A percentile compares a stretch with the other conserved stretches of the same genome.
These are phyloP conservation scores for Caenorhabditis sp. DNA, from an alignment of 2,888 invertebrate species.

Conservation along the genomic window DNA sequence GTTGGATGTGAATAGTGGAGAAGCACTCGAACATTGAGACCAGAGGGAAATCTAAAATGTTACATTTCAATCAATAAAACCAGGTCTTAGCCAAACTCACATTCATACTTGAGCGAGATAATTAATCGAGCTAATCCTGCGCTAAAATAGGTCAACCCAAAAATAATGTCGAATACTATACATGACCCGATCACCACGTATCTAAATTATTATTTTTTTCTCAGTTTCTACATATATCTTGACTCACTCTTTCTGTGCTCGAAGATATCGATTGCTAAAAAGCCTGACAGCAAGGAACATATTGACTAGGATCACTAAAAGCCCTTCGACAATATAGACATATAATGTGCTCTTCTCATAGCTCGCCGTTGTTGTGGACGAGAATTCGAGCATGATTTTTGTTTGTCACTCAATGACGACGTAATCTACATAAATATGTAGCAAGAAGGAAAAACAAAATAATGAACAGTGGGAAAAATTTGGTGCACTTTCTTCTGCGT, in stretches of 20 bases:
- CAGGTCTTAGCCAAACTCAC: too few relatives aligned
- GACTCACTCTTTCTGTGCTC: slow-evolving; percentile 39
- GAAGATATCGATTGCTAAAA: slow-evolving; percentile 30
- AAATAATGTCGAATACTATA: slow-evolving; percentile 44
- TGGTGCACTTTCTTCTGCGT: too few relatives aligned
- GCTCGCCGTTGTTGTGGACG: too few relatives aligned
- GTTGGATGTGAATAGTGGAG: slow-evolving; percentile 35
- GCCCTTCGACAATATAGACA: slow-evolving; percentile 39
- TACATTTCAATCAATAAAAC: too few relatives aligned
- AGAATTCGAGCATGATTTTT: too few relatives aligned
- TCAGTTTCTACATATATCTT: neutral
- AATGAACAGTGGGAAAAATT: too few relatives aligned
- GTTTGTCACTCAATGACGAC: too few relatives aligned
- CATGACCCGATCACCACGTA: slow-evolving; percentile 42
- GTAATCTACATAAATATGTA: too few relatives aligned
- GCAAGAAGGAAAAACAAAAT: too few relatives aligned
- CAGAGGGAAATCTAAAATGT: slow-evolving; percentile 40
- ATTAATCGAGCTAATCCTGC: slow-evolving; percentile 40
- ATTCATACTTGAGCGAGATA: slow-evolving; percentile 21
- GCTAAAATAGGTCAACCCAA: slow-evolving; percentile 47
- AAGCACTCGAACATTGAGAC: slow-evolving; percentile 45
- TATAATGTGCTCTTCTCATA: slow-evolving; percentile 8
- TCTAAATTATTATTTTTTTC: slow-evolving; percentile 11
- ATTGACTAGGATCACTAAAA: slow-evolving; percentile 29
- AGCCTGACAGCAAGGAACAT: slow-evolving; percentile 31